Conservation (phyloP, 2,797 vertebrate genomes). For the Sphenopsis melanotis region DNA sequence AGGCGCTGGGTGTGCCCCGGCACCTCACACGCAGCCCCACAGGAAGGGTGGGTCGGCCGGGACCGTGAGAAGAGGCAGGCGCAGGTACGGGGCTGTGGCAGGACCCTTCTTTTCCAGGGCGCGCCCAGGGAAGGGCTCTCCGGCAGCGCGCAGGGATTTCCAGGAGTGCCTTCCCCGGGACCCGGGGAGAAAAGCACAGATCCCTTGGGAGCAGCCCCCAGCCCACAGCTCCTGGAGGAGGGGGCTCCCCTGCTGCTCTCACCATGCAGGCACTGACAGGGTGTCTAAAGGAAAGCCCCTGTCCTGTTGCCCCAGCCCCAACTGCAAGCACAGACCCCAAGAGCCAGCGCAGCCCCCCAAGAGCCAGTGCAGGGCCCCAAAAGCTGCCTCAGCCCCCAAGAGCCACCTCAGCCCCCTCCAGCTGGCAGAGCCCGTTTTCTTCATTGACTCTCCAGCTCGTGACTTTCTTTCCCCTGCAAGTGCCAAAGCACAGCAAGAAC, state of each 20-base stretch:
- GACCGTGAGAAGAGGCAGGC: neutral
- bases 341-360: too few relatives aligned
- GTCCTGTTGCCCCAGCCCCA: neutral
- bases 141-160: accelerated
- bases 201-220: neutral
- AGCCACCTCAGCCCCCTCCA: too few relatives aligned
- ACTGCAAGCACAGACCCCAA: neutral
- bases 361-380: too few relatives aligned
- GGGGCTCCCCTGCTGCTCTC: neutral
- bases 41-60: neutral
- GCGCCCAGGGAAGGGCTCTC: neutral
- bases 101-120: neutral
- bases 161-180: too few relatives aligned
- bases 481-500: neutral
- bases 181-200: neutral
- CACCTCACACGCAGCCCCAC: neutral
- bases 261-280: accelerated
- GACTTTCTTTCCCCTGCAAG: neutral
- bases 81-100: neutral
- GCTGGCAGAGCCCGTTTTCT: neutral
- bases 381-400: too few relatives aligned
- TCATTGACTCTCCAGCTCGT: accelerated
- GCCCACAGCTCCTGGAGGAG: accelerated
- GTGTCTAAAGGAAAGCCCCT: accelerated
- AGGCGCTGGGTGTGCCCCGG: neutral